phyloP scores from a whole-genome alignment of 2,888 invertebrate species.

The Plebejus anna region DNA sequence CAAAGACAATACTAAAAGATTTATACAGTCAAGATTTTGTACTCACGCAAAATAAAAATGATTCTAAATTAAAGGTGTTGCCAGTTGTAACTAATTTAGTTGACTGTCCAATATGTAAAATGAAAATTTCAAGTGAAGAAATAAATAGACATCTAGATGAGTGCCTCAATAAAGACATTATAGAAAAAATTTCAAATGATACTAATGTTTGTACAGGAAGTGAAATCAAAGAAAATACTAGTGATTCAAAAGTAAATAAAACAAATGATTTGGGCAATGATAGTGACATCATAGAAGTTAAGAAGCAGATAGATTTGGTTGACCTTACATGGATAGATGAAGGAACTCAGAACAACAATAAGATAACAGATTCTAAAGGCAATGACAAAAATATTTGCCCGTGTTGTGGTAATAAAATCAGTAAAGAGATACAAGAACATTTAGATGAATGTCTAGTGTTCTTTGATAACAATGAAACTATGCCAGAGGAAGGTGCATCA shows the following conservation, averaged over 20 bases:
- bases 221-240: not conserved
- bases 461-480: slow-evolving; percentile 65
- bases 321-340: slow-evolving; percentile 18
- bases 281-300: slow-evolving; percentile 31
- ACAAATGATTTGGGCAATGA: not conserved
- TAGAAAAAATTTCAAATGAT: slow-evolving; percentile 49
- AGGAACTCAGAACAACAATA: slow-evolving; percentile 27
- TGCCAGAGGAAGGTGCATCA: slow-evolving; percentile 54
- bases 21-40: slow-evolving; percentile 64
- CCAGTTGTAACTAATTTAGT: slow-evolving; percentile 45
- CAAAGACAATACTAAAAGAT: slow-evolving; percentile 58
- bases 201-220: not conserved
- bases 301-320: slow-evolving; percentile 28
- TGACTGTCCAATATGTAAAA: slow-evolving; percentile 74
- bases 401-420: slow-evolving; percentile 59
- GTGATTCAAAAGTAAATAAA: slow-evolving; percentile 6
- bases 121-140: slow-evolving; percentile 48
- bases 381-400: slow-evolving; percentile 55
- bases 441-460: slow-evolving; percentile 74
- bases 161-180: slow-evolving; percentile 64
- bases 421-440: slow-evolving; percentile 62
- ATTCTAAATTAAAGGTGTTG: slow-evolving; percentile 48
- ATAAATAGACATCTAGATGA: slow-evolving; percentile 72
- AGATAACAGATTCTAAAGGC: slow-evolving; percentile 45
- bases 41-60: slow-evolving; percentile 45